A percentile compares a stretch with the other conserved stretches of the same genome.
These are phyloP conservation scores for Clavelina lepadiformis DNA, from an alignment of 23 tunicate genomes.

Conservation along the genomic window DNA sequence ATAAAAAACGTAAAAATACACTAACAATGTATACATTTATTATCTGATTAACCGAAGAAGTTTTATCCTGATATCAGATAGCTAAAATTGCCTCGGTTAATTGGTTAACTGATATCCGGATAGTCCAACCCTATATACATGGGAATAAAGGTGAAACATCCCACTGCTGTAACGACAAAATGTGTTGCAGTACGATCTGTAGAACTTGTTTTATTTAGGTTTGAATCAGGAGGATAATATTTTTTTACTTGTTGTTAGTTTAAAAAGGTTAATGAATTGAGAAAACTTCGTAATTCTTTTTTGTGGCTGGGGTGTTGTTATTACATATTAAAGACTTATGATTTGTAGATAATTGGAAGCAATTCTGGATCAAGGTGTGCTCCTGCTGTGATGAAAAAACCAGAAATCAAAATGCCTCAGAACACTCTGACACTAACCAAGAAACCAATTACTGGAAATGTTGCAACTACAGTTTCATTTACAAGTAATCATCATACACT, in stretches of 20 bases:
- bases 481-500: neutral
- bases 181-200: neutral
- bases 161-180: constrained; percentile 1
- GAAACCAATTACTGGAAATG: constrained; percentile 24
- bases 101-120: too few relatives aligned
- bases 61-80: too few relatives aligned
- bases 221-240: neutral
- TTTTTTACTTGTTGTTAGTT: neutral
- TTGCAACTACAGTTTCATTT: constrained; percentile 28
- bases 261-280: too few relatives aligned
- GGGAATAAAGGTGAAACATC: too few relatives aligned
- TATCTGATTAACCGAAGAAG: too few relatives aligned
- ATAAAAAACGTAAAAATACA: too few relatives aligned
- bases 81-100: too few relatives aligned
- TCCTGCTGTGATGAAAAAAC: constrained; percentile 24
- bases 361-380: constrained; percentile 5
- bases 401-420: constrained; percentile 18
- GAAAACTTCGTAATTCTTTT: too few relatives aligned
- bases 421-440: constrained; percentile 9
- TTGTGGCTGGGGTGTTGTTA: neutral
- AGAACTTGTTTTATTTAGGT: neutral
- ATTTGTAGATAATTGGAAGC: constrained; percentile 31
- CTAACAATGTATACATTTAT: too few relatives aligned
- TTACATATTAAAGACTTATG: neutral
- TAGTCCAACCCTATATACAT: too few relatives aligned